Percentiles rank a stretch among this genome's conserved stretches.
Conservation (phyloP, 2,888 invertebrate genomes). For the Phrixothrix hirtus region DNA sequence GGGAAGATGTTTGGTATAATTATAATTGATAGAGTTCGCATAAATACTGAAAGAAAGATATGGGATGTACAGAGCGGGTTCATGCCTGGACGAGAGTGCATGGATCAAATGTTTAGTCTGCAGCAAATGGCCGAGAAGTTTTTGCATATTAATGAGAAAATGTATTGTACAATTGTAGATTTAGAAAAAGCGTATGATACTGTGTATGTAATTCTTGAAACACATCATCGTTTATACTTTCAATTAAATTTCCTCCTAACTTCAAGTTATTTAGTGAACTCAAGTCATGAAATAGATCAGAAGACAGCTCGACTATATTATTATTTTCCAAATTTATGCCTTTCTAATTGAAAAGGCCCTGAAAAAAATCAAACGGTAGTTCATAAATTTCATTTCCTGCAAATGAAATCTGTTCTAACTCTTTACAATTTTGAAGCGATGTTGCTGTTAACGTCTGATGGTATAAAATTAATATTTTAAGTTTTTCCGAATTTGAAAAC, state of each 20-base stretch:
- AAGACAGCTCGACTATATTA: background rate
- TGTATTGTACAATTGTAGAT: too few species aligned
- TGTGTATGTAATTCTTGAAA: background rate
- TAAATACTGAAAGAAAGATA: too few species aligned
- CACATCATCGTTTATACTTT: background rate
- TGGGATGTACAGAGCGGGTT: too few species aligned
- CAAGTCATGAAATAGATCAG: background rate
- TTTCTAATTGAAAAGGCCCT: background rate
- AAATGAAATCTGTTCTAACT: background rate
- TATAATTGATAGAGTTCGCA: too few species aligned
- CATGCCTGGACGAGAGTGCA: too few species aligned
- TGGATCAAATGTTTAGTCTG: too few species aligned
- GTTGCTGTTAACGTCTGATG: background rate
- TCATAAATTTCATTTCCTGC: background rate
- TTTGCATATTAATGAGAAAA: too few species aligned
- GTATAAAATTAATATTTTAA: background rate
- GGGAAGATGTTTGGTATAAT: too few species aligned
- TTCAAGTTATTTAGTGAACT: background rate
- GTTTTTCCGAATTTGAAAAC: background rate
- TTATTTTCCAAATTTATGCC: background rate
- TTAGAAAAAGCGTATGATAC: too few species aligned
- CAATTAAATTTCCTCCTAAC: background rate
- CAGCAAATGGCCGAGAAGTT: too few species aligned
- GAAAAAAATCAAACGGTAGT: background rate
- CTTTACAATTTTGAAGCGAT: background rate